Evolutionary conservation across 2,888 invertebrate genomes (phyloP).

Genomic region (Oligia latruncula): DNA sequence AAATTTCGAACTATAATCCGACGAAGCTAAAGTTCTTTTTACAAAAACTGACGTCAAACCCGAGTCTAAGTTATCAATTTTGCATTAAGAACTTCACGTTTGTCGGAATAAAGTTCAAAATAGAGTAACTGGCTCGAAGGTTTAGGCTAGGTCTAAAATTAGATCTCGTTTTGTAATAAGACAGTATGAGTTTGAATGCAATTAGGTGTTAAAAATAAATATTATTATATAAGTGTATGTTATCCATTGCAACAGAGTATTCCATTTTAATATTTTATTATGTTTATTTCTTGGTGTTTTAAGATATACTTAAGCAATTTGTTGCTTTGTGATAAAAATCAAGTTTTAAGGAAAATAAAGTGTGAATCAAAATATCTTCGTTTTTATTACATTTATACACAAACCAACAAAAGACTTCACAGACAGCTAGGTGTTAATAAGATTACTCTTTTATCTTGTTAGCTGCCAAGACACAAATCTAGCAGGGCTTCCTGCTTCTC

Average conservation of each 20-base stretch:
- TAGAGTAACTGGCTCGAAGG: too few relatives aligned
- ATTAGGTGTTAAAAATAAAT: slow-evolving; percentile 57
- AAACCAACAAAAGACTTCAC: background rate
- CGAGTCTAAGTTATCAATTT: too few relatives aligned
- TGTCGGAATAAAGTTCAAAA: too few relatives aligned
- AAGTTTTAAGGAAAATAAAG: slow-evolving; percentile 66
- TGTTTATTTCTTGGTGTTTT: slow-evolving; percentile 65
- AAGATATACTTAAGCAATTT: slow-evolving; percentile 56
- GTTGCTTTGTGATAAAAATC: slow-evolving; percentile 66
- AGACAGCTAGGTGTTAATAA: slow-evolving; percentile 30
- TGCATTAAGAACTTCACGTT: too few relatives aligned
- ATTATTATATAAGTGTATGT: slow-evolving; percentile 56
- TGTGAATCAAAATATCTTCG: slow-evolving; percentile 47
- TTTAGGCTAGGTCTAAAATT: too few relatives aligned
- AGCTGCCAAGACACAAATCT: slow-evolving; percentile 13
- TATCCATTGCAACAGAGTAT: slow-evolving; percentile 67
- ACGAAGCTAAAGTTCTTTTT: too few relatives aligned
- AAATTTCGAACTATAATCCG: too few relatives aligned
- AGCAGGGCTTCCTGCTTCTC: slow-evolving; percentile 39
- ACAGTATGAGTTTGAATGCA: slow-evolving; percentile 60
- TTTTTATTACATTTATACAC: slow-evolving; percentile 10
- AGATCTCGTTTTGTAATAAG: too few relatives aligned
- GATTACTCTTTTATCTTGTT: slow-evolving; percentile 49
- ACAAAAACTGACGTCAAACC: too few relatives aligned
- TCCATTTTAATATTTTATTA: slow-evolving; percentile 69